Conservation (phyloP, 37 sponge, comb jelly and placozoan species). For the Hormiphora californensis region DNA sequence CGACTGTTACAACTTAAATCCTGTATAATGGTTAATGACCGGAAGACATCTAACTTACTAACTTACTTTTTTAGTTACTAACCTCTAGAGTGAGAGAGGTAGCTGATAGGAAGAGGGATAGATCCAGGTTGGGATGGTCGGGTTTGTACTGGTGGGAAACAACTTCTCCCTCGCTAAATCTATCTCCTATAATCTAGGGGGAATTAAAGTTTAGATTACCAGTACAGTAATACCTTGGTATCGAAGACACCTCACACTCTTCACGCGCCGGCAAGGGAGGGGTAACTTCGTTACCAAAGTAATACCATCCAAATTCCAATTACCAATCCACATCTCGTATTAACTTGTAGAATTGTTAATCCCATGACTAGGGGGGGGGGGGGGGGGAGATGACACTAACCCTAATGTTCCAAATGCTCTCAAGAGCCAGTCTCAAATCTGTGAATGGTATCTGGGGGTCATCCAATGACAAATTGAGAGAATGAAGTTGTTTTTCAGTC, state of each 20-base stretch:
- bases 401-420: neutral
- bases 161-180: neutral
- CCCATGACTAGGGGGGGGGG: no score
- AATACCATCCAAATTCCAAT: no score
- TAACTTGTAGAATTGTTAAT: neutral
- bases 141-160: conserved; percentile 14
- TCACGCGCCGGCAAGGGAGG: no score
- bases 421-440: neutral
- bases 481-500: conserved; percentile 28
- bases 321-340: neutral
- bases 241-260: no score
- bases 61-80: neutral
- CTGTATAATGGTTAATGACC: neutral
- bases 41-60: neutral
- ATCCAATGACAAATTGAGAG: neutral
- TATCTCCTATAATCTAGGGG: no score
- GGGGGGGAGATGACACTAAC: no score
- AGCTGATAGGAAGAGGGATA: neutral
- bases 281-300: no score
- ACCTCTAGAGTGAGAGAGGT: conserved; percentile 16
- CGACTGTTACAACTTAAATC: no score
- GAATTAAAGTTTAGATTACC: no score
- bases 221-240: no score
- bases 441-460: conserved; percentile 6
- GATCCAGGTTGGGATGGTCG: neutral